Evolutionary conservation across 2,113 vertebrate genomes (phyloP).

Genomic region (Vireo altiloquus): DNA sequence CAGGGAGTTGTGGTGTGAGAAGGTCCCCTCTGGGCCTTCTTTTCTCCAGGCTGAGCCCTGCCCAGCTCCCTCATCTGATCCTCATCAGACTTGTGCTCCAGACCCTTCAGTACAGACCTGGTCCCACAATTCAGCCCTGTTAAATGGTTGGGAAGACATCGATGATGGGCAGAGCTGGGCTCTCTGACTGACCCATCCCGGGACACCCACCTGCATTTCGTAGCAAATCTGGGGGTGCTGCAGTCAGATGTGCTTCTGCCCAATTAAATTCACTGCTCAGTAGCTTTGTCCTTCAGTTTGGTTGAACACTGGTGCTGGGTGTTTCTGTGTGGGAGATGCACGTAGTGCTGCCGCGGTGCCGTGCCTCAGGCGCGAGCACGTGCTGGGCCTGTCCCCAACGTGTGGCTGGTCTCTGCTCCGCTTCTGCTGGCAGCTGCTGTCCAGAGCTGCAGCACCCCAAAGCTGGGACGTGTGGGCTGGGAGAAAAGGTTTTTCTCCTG

Average conservation of each 20-base stretch:
- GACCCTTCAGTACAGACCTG: background rate
- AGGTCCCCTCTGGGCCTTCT: background rate
- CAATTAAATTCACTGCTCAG: fast-evolving
- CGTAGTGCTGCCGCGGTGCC: background rate
- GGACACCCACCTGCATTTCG: background rate
- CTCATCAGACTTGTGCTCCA: background rate
- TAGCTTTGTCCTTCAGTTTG: background rate
- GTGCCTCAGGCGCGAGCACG: background rate
- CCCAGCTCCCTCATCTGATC: background rate
- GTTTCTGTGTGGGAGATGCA: fast-evolving
- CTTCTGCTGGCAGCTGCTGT: background rate
- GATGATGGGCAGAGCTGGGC: fast-evolving
- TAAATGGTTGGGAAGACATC: fast-evolving
- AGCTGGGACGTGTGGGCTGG: background rate
- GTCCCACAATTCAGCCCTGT: fast-evolving
- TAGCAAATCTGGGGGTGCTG: background rate
- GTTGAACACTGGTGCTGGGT: fast-evolving
- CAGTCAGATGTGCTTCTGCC: background rate
- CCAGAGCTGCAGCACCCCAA: fast-evolving
- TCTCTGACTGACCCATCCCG: background rate
- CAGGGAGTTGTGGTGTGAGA: background rate
- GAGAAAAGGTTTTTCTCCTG: background rate
- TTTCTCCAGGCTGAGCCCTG: background rate
- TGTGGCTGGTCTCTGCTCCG: background rate
- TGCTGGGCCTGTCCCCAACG: fast-evolving